Percentiles rank a stretch among this genome's conserved stretches.
phyloP scores from a whole-genome alignment of 1,140 invertebrate species.

The Drosophila prosaltans region DNA sequence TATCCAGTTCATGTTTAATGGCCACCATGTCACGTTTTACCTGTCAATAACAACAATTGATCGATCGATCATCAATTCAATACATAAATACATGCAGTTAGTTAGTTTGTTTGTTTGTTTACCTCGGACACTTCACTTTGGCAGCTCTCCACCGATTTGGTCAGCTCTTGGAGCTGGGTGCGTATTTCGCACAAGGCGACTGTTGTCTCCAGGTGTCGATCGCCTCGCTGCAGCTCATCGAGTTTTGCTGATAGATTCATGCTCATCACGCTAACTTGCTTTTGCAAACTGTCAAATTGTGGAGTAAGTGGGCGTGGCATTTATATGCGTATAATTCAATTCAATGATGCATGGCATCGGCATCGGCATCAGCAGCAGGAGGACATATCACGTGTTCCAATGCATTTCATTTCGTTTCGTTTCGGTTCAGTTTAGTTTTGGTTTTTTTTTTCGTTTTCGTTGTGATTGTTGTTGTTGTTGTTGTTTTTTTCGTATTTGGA shows the following conservation, averaged over 20 bases:
- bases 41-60: constrained; percentile 69
- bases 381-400: neutral
- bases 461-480: too few species aligned
- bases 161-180: constrained; percentile 94
- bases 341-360: neutral
- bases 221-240: constrained; percentile 94
- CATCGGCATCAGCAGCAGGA: too few species aligned
- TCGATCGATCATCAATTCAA: too few species aligned
- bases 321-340: neutral
- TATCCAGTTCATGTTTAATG: constrained; percentile 96
- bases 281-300: constrained; percentile 90
- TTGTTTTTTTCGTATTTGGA: too few species aligned
- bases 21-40: constrained; percentile 96
- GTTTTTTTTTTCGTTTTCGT: too few species aligned
- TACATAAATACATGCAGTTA: too few species aligned
- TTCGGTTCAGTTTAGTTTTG: neutral
- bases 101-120: neutral
- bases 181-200: constrained; percentile 95
- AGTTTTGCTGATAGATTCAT: constrained; percentile 96
- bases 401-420: neutral
- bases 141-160: constrained; percentile 96
- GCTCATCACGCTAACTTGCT: constrained; percentile 97
- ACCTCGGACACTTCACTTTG: constrained; percentile 94
- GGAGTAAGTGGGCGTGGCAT: neutral
- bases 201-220: constrained; percentile 94